These are phyloP conservation scores for Amiota communis DNA, from an alignment of 2,888 invertebrate species.

Conservation along the genomic window DNA sequence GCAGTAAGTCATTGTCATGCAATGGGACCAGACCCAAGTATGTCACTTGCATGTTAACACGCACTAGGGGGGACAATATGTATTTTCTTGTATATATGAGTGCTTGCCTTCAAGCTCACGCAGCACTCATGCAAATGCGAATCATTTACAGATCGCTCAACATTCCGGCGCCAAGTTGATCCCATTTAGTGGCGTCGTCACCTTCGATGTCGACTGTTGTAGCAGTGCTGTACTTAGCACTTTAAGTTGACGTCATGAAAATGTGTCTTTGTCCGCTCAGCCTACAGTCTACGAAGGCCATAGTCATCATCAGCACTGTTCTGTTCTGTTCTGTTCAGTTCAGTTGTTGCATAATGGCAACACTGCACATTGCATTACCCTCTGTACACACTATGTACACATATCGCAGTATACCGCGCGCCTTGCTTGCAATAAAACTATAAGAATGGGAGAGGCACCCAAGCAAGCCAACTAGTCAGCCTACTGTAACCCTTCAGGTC, in stretches of 20 bases:
- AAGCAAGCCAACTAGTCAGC: background rate
- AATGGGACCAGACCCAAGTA: no score
- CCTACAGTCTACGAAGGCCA: slow-evolving; percentile 18
- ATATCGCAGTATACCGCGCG: no score
- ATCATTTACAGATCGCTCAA: slow-evolving; percentile 6
- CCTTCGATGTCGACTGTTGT: background rate
- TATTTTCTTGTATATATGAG: background rate
- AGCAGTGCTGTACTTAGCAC: background rate
- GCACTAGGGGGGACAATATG: background rate
- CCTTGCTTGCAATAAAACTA: no score
- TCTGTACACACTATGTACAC: background rate
- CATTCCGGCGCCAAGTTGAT: slow-evolving; percentile 20
- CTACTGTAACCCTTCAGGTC: slow-evolving; percentile 11
- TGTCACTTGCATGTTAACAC: background rate
- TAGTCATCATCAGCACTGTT: background rate
- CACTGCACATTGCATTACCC: background rate
- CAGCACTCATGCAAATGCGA: slow-evolving; percentile 7
- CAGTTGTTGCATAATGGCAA: slow-evolving; percentile 24
- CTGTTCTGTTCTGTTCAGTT: background rate
- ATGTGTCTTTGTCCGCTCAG: slow-evolving; percentile 20
- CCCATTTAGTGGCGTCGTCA: slow-evolving; percentile 16
- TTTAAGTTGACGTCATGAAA: slow-evolving; percentile 14
- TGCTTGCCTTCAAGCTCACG: background rate
- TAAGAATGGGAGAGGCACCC: no score
- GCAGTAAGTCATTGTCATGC: background rate